These are phyloP conservation scores for Phoenicopterus ruber DNA, from an alignment of 2,113 vertebrate species.

Conservation along the genomic window DNA sequence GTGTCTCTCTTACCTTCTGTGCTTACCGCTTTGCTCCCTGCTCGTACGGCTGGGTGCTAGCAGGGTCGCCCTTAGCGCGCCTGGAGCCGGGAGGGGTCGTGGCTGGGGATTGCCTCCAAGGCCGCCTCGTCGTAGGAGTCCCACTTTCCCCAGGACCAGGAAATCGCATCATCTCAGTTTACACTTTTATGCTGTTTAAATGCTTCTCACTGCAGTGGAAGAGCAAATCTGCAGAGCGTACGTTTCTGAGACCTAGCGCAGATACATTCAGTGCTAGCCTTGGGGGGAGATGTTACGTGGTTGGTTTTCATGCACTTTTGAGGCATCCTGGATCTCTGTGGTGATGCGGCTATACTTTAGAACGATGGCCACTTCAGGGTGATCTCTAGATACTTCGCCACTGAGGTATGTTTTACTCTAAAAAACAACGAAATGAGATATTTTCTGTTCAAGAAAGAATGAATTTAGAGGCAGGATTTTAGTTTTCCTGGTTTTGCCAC, in stretches of 20 bases:
- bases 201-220: neutral
- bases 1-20: neutral
- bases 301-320: neutral
- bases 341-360: neutral
- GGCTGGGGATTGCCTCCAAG: neutral
- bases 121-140: neutral
- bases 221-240: neutral
- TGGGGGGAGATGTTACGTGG: accelerated
- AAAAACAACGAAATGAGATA: neutral
- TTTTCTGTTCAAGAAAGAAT: neutral
- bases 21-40: neutral
- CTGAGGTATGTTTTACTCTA: neutral
- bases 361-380: neutral
- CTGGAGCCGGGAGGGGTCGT: accelerated
- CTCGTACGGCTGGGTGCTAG: neutral
- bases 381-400: neutral
- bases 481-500: neutral
- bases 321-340: neutral
- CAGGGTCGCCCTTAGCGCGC: neutral
- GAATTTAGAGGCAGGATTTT: neutral
- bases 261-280: neutral
- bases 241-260: neutral
- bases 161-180: neutral
- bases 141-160: neutral
- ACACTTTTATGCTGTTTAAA: neutral